Base-by-base conservation (phyloP, 2,888 invertebrate genomes). In the Dilophus febrilis region DNA sequence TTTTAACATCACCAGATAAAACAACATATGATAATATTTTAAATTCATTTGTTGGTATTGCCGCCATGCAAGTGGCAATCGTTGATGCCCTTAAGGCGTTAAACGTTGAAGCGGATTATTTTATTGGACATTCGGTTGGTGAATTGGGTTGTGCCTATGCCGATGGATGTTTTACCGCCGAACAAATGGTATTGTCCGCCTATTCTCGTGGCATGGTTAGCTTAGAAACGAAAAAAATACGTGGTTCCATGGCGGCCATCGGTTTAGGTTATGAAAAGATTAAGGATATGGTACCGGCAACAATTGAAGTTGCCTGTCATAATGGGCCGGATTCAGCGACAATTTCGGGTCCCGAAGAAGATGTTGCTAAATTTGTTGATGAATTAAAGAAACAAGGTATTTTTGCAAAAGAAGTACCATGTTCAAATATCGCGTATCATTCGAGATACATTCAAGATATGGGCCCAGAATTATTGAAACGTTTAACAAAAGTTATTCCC, bases 121-220 rank as follows among this genome's bases (percentile, higher is more conserved):
- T 84, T 47, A 72, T 85, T 46, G 84, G 95, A 2, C 92, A 94
- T 60, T 92, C 92, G 8, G 85, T 90, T 0, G 95, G 95, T 17
- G 95, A 95, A 58, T 66, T 95, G 5, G 91, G 87, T 1, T 94
- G 94, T 59, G 91, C 86, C 0, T 95, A 95, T 63, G 91, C 90
- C 3, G 95, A 95, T 58, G 88, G 86, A 1, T 82, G 85, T 48
- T 72, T 94, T 48, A 85, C 87, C 0, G 74, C 80, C 0, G 84
- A 88, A 51, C 81, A 92, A 64, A 82, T 85, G 67, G 77, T 92
- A 42, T 60, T 86, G 7, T 71, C 80, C 1, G 81, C 91, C 0
- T 90, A 88, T 59, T 82, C 80, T 57, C 69, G 90, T 51, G 88
- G 87, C 1, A 65, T 72, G 43, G 79, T 82, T 2, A 79, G 81